Evolutionary conservation across 2,888 invertebrate species (phyloP).

Genomic region (Apotomis capreana): DNA sequence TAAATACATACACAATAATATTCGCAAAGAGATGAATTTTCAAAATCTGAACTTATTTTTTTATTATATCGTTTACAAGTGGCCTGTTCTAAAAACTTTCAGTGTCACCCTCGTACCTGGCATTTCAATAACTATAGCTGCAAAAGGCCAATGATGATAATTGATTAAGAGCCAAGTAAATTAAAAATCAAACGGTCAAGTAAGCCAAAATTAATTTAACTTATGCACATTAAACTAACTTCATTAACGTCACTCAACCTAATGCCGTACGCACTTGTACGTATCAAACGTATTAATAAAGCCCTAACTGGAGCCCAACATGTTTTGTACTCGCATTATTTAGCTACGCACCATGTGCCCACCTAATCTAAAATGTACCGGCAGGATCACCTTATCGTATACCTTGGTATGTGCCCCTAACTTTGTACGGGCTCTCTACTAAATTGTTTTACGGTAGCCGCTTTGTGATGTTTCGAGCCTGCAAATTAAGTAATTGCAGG

Average conservation of each 20-base stretch:
- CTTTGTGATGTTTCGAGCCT: conserved; percentile 26
- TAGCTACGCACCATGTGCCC: conserved; percentile 38
- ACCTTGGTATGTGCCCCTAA: conserved; percentile 31
- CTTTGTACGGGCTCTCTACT: conserved; percentile 36
- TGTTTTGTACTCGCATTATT: conserved; percentile 35
- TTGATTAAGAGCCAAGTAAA: too few relatives aligned
- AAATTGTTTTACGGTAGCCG: conserved; percentile 35
- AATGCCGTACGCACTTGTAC: neutral
- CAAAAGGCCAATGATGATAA: too few relatives aligned
- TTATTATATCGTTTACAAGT: too few relatives aligned
- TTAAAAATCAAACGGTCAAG: too few relatives aligned
- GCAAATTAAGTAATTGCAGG: conserved; percentile 29
- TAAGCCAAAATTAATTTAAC: neutral
- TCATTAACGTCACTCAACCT: neutral
- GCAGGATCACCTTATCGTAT: conserved; percentile 37
- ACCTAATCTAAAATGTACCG: conserved; percentile 41
- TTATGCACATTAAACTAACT: neutral
- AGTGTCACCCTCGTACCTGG: too few relatives aligned
- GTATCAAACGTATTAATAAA: conserved; percentile 15
- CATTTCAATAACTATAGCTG: too few relatives aligned
- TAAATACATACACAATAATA: too few relatives aligned
- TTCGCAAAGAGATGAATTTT: too few relatives aligned
- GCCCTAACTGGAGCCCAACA: conserved; percentile 21
- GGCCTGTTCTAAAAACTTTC: too few relatives aligned
- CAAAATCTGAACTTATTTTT: too few relatives aligned